Percentiles rank a stretch among this genome's conserved stretches.
Conservation (phyloP, 2,797 vertebrate genomes). For the Rhyacichthys aspro region DNA sequence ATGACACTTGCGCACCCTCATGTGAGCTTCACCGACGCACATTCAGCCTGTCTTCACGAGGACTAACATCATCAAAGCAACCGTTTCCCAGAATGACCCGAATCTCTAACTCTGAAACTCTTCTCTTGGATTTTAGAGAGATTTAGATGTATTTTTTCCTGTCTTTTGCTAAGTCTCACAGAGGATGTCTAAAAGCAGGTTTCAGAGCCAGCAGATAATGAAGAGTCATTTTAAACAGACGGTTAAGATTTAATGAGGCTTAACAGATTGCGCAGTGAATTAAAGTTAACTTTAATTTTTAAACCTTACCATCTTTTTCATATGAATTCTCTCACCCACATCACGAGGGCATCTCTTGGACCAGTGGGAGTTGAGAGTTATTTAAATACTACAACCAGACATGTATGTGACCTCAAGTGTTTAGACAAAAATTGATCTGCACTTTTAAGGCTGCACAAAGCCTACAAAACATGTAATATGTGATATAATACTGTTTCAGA, state of each 20-base stretch:
- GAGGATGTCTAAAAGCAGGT: slow-evolving; percentile 41
- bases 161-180: slow-evolving; percentile 19
- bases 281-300: neutral
- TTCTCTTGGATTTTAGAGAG: slow-evolving; percentile 14
- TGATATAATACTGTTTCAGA: too few relatives aligned
- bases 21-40: slow-evolving; percentile 40
- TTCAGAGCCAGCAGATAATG: slow-evolving; percentile 48
- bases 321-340: slow-evolving; percentile 20
- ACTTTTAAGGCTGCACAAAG: too few relatives aligned
- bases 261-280: slow-evolving; percentile 45
- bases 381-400: neutral
- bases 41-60: slow-evolving; percentile 20
- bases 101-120: slow-evolving; percentile 22
- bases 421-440: too few relatives aligned
- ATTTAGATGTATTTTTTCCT: slow-evolving; percentile 12
- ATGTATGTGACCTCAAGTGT: neutral
- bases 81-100: slow-evolving; percentile 19
- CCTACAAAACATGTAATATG: too few relatives aligned
- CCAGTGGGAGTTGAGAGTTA: slow-evolving; percentile 4
- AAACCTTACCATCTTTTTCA: slow-evolving; percentile 8
- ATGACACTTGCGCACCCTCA: slow-evolving; percentile 66
- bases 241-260: slow-evolving; percentile 56
- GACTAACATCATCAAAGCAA: slow-evolving; percentile 13
- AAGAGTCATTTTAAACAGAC: slow-evolving; percentile 62
- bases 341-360: slow-evolving; percentile 8